Conservation (phyloP, 1,140 invertebrate species). For the Scaptomyza pallida region DNA sequence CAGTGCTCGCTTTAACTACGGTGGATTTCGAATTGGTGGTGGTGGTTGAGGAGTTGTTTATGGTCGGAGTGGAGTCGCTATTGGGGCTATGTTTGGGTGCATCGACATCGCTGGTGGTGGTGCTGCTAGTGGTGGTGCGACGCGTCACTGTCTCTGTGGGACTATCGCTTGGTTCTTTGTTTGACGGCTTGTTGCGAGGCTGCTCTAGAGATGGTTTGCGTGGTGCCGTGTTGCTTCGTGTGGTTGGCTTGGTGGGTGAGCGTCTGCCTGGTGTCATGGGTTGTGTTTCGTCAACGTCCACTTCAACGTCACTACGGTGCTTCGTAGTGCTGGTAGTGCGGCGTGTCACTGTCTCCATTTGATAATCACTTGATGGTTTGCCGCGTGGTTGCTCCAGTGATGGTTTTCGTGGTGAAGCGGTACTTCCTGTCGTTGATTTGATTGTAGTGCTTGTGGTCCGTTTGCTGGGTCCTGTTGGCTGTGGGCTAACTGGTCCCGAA, state of each 20-base stretch:
- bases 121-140: conserved; percentile 12
- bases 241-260: neutral
- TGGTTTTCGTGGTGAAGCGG: conserved; percentile 1
- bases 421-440: conserved; percentile 8
- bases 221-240: conserved; percentile 2
- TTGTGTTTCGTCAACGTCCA: conserved; percentile 41
- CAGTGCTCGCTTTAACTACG: conserved; percentile 58
- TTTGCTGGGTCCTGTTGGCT: conserved; percentile 1
- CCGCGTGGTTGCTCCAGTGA: neutral
- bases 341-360: neutral
- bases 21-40: conserved; percentile 36
- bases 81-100: conserved; percentile 6
- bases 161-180: neutral
- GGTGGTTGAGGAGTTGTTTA: conserved; percentile 5
- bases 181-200: neutral
- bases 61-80: conserved; percentile 21
- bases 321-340: conserved; percentile 7
- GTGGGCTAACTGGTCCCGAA: neutral
- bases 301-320: conserved; percentile 18
- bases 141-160: neutral
- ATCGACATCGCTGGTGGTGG: neutral
- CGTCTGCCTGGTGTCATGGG: too few relatives aligned
- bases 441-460: conserved; percentile 12
- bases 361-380: neutral
- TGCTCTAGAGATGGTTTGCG: conserved; percentile 2